Evolutionary conservation across 2,888 invertebrate genomes (phyloP).

Genomic region (Apoderus coryli): DNA sequence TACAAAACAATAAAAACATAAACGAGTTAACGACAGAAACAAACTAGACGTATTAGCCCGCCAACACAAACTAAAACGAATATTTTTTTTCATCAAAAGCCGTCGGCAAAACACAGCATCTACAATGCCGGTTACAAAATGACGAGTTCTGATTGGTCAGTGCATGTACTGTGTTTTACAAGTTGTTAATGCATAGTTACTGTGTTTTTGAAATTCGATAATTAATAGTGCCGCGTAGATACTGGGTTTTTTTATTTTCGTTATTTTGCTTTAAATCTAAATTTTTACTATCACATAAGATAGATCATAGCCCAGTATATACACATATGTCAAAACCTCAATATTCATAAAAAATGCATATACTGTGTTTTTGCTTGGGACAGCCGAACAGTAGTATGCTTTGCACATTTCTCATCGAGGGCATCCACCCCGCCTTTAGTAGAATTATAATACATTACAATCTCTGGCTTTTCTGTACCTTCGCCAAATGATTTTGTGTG

Average conservation of each 20-base stretch:
- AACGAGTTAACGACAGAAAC: constrained; percentile 1
- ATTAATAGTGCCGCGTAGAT: not conserved
- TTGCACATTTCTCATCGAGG: constrained; percentile 11
- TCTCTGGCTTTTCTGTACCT: constrained; percentile 9
- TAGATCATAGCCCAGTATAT: constrained; percentile 1
- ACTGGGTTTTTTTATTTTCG: constrained; percentile 1
- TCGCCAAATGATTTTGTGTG: constrained; percentile 7
- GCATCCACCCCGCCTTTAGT: constrained; percentile 13
- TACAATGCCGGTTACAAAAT: not conserved
- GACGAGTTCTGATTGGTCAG: not conserved
- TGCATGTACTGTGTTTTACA: constrained; percentile 1
- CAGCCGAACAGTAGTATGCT: constrained; percentile 6
- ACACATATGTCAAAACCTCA: no score
- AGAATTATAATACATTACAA: constrained; percentile 12
- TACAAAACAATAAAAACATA: not conserved
- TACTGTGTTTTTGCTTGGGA: no score
- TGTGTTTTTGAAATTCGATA: not conserved
- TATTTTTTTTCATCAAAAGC: no score
- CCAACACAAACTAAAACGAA: no score
- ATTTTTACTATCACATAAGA: not conserved
- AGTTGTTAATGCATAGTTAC: not conserved
- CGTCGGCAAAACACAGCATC: not conserved
- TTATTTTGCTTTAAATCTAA: constrained; percentile 2
- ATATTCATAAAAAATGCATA: no score
- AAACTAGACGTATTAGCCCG: no score